Base-by-base conservation (phyloP, 2,113 vertebrate genomes). In the Propithecus coquereli region DNA sequence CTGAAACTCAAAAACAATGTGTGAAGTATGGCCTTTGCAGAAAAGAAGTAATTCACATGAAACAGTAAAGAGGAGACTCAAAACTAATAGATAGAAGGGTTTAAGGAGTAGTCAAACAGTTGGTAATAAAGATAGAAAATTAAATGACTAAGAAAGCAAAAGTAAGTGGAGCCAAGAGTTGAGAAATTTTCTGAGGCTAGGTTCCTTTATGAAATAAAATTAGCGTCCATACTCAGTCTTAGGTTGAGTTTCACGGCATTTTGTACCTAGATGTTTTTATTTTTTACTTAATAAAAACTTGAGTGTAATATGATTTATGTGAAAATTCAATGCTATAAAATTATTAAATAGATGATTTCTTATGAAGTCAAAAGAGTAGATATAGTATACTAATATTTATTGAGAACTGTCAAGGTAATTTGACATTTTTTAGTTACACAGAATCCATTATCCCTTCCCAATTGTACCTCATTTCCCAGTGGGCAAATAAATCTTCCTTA, bases 311-410 rank as follows among this genome's bases (percentile, higher is more conserved):
- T 65, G 1, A 66, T 87, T 87, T 80, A 63, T 52, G 40, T 85
- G 94, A 90, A 93, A 92, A 54, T 87, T 82, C 32, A 83, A 13
- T 84, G 37, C 45, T 70, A 25, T 50, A 65, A 87, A 61, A 68
- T 66, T 74, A 71, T 91, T 95, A 93, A 73, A 89, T 83, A n/a
- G 59, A 65, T 65, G 4, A 76, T 54, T 94, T 96, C 52, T 79
- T 50, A 59, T 32, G 50, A 87, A 52, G 52, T 95, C 50, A 57
- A 10, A 23, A 77, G 94, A 95, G 65, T 25, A 94, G 18, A 65
- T 43, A 34, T 4, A 37, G 1, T 23, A 63, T 63, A 43, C 20
- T 86, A 66, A 57, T 65, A 92, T 70, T 68, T 74, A 54, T 50
- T 73, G 52, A 50, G 18, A n/a, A 82, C n/a, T 65, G 5, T 70